phyloP scores from a whole-genome alignment of 1,140 invertebrate genomes.

The Ceratina calcarata region DNA sequence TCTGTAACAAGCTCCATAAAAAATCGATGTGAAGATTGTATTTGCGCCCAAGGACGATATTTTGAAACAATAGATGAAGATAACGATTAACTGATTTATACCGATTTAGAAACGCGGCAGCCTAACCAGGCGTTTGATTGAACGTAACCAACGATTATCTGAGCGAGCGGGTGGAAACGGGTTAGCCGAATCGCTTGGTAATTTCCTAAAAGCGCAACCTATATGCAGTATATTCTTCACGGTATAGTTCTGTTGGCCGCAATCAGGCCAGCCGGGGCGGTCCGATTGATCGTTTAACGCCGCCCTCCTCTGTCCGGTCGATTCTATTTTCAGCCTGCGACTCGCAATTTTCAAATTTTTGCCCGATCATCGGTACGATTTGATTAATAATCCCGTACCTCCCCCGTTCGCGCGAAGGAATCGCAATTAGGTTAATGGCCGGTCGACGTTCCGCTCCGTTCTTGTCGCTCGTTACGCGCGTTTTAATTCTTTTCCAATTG shows the following conservation, averaged over 20 bases:
- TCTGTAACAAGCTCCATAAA: too few species aligned
- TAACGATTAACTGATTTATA: too few species aligned
- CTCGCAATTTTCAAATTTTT: slow-evolving; percentile 43
- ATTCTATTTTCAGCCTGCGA: slow-evolving; percentile 30
- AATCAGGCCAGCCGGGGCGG: background rate
- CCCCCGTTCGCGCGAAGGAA: slow-evolving; percentile 48
- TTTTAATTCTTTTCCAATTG: slow-evolving; percentile 36
- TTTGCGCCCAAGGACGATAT: too few species aligned
- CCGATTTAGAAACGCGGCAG: too few species aligned
- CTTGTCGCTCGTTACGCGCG: slow-evolving; percentile 4
- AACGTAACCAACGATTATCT: background rate
- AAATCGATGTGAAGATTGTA: too few species aligned
- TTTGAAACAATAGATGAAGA: too few species aligned
- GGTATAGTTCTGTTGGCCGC: background rate
- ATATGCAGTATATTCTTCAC: too few species aligned
- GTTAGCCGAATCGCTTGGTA: background rate
- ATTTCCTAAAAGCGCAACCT: slow-evolving; percentile 24
- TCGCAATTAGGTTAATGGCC: slow-evolving; percentile 76
- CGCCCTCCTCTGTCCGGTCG: background rate
- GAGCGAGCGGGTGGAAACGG: background rate
- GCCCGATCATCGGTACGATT: slow-evolving; percentile 54
- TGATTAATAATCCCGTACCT: slow-evolving; percentile 57
- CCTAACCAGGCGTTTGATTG: too few species aligned
- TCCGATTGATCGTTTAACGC: slow-evolving; percentile 25
- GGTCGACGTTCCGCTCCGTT: slow-evolving; percentile 20